Conservation (phyloP, 2,888 invertebrate genomes). For the Drosophila pegasa region DNA sequence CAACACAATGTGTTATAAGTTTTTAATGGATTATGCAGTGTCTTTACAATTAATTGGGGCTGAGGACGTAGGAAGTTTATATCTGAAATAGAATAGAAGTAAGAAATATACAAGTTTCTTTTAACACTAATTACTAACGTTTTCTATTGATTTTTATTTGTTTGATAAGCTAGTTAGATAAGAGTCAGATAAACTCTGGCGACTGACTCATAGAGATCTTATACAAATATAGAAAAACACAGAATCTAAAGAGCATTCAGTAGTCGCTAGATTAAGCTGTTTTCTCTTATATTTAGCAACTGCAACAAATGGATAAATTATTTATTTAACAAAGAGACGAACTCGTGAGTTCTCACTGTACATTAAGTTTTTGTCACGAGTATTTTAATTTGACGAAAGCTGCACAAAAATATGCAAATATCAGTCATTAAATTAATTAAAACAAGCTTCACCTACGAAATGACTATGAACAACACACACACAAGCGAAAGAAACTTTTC, state of each 20-base stretch:
- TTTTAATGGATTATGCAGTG: neutral
- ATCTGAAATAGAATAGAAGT: too few relatives aligned
- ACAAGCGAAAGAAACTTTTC: neutral
- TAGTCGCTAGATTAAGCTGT: neutral
- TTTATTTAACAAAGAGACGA: slow-evolving; percentile 40
- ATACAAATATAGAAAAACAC: too few relatives aligned
- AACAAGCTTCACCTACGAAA: slow-evolving; percentile 42
- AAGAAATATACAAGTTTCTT: too few relatives aligned
- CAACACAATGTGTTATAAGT: neutral
- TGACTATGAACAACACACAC: slow-evolving; percentile 33
- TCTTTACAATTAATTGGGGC: neutral
- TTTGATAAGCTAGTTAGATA: too few relatives aligned
- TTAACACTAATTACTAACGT: too few relatives aligned
- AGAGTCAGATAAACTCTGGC: too few relatives aligned
- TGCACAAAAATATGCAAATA: slow-evolving; percentile 61
- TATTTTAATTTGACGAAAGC: slow-evolving; percentile 54
- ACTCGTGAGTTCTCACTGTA: slow-evolving; percentile 16
- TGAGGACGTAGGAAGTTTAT: too few relatives aligned
- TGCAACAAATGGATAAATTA: slow-evolving; percentile 50
- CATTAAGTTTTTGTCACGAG: slow-evolving; percentile 46
- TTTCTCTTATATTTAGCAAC: slow-evolving; percentile 4
- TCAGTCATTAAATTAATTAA: slow-evolving; percentile 70
- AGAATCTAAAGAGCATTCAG: neutral
- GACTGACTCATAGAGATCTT: too few relatives aligned
- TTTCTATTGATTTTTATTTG: too few relatives aligned